phyloP scores from a whole-genome alignment of 2,888 invertebrate genomes.

The Stratiomys singularior region DNA sequence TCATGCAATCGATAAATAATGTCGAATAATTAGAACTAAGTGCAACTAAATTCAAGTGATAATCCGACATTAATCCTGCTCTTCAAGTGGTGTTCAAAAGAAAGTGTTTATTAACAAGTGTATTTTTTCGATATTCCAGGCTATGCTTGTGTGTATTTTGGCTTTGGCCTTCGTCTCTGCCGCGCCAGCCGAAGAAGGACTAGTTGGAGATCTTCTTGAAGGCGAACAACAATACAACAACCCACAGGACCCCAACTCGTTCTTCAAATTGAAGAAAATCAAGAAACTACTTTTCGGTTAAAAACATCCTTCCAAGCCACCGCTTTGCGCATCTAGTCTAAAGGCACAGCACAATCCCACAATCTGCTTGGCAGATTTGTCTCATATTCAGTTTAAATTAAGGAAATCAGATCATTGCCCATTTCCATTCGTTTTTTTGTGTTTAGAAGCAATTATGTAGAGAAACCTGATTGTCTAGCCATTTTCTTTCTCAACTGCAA shows the following conservation, averaged over 20 bases:
- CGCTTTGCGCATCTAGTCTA: slow-evolving; percentile 31
- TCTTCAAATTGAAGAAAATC: slow-evolving; percentile 62
- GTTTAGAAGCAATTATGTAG: slow-evolving; percentile 20
- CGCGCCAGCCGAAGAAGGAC: slow-evolving; percentile 61
- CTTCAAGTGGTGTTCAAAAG: neutral
- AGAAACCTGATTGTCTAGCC: slow-evolving; percentile 20
- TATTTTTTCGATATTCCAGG: slow-evolving; percentile 55
- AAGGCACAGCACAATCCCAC: neutral
- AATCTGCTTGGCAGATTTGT: slow-evolving; percentile 2
- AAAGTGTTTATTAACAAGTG: slow-evolving; percentile 30
- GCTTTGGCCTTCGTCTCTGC: slow-evolving; percentile 59
- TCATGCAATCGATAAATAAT: neutral
- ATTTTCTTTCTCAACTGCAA: neutral
- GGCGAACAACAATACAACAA: slow-evolving; percentile 56
- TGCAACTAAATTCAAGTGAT: neutral
- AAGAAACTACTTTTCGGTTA: slow-evolving; percentile 63
- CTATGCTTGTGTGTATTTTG: slow-evolving; percentile 59
- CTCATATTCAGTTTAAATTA: slow-evolving; percentile 18
- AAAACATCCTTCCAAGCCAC: neutral
- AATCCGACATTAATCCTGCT: neutral
- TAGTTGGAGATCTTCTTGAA: slow-evolving; percentile 55
- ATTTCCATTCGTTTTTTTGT: neutral
- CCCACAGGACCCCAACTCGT: slow-evolving; percentile 60
- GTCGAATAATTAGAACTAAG: neutral
- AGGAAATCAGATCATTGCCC: slow-evolving; percentile 8